These are phyloP conservation scores for Erpornis zantholeuca DNA, from an alignment of 2,113 vertebrate species.

Conservation along the genomic window DNA sequence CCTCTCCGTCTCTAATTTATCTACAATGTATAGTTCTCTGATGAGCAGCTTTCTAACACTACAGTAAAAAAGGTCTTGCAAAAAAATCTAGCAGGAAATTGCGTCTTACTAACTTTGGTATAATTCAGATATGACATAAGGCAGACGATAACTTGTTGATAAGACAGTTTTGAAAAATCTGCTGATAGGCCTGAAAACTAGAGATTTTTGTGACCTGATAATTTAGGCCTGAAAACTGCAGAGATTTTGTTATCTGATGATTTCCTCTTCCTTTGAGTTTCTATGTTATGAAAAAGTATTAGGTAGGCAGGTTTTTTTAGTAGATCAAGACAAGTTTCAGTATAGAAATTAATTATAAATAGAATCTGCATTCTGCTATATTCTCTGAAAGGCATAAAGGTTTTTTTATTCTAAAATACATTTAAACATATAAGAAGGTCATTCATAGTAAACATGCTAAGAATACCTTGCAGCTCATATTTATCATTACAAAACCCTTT, in stretches of 20 bases:
- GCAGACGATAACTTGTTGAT: not conserved
- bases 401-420: not conserved
- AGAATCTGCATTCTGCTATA: not conserved
- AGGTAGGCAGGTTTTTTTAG: not conserved
- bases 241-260: conserved; percentile 13
- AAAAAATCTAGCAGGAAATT: conserved; percentile 42
- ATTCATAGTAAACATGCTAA: not conserved
- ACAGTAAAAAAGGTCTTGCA: not conserved
- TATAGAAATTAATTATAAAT: not conserved
- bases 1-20: not conserved
- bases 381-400: not conserved
- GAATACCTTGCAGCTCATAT: not conserved
- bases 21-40: not conserved
- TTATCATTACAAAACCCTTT: not conserved
- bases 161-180: not conserved
- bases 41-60: not conserved
- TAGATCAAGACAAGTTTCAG: not conserved
- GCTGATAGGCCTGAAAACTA: not conserved
- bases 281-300: not conserved
- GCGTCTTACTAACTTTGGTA: not conserved
- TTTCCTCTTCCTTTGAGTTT: not conserved
- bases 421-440: not conserved
- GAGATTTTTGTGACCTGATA: too few relatives aligned
- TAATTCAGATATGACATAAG: not conserved
- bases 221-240: not conserved